Conservation (phyloP, 1,140 invertebrate species). For the Drosophila pandora region DNA sequence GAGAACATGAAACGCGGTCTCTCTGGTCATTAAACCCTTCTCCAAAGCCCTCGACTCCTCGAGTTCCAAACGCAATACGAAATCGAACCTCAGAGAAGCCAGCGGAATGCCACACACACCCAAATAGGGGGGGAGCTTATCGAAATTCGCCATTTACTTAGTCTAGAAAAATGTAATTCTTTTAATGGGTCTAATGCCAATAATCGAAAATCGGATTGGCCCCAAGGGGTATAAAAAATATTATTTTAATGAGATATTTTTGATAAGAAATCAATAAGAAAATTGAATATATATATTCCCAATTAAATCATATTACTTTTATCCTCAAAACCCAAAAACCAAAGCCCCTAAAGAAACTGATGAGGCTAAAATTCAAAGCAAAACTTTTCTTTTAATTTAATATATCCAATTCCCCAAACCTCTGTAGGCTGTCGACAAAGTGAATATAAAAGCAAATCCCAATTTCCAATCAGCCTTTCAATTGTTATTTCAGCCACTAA, state of each 20-base stretch:
- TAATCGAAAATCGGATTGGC: constrained; percentile 35
- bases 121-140: constrained; percentile 30
- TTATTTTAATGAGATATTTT: constrained; percentile 9
- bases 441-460: constrained; percentile 41
- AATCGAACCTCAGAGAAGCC: constrained; percentile 46
- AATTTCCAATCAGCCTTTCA: constrained; percentile 37
- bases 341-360: not conserved
- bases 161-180: constrained; percentile 48
- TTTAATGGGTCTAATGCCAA: constrained; percentile 14
- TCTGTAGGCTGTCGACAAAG: constrained; percentile 1
- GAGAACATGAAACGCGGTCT: constrained; percentile 37
- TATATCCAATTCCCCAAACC: not conserved
- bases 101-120: constrained; percentile 29
- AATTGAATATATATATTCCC: constrained; percentile 7
- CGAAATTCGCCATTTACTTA: constrained; percentile 48
- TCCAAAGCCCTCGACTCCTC: constrained; percentile 13
- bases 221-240: constrained; percentile 15
- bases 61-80: constrained; percentile 13
- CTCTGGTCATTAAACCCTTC: constrained; percentile 61
- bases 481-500: constrained; percentile 58
- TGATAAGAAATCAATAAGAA: constrained; percentile 1
- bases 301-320: too few species aligned
- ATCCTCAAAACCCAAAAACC: not conserved
- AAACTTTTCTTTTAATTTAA: constrained; percentile 9
- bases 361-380: not conserved